phyloP scores from a whole-genome alignment of 1,140 invertebrate genomes.

The Ctenoplectra terminalis region DNA sequence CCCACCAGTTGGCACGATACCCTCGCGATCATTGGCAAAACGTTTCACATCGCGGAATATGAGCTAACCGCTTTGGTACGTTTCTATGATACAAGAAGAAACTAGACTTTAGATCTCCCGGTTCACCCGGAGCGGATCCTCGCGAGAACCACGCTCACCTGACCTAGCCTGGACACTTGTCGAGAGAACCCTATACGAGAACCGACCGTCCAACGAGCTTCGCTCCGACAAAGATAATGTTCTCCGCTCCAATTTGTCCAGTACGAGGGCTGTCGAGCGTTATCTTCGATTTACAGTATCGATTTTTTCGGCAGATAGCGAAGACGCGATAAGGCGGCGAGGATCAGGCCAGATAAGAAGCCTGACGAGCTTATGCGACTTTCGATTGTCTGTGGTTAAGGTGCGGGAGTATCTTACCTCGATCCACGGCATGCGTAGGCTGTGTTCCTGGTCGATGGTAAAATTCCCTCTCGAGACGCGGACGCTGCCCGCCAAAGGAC shows the following conservation, averaged over 20 bases:
- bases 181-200: not conserved
- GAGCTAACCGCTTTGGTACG: no score
- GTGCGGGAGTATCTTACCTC: slow-evolving; percentile 69
- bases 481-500: not conserved
- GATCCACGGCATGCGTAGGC: slow-evolving; percentile 77
- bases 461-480: slow-evolving; percentile 38
- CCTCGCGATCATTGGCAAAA: slow-evolving; percentile 28
- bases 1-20: slow-evolving; percentile 61
- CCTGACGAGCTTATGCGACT: not conserved
- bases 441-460: slow-evolving; percentile 50
- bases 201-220: not conserved
- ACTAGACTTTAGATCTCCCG: no score
- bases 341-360: slow-evolving; percentile 14
- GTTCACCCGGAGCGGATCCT: not conserved
- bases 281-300: slow-evolving; percentile 28
- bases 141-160: not conserved
- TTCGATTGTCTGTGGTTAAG: not conserved
- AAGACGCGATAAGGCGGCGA: not conserved
- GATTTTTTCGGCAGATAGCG: slow-evolving; percentile 37
- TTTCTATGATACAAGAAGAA: not conserved
- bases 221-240: not conserved
- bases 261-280: not conserved
- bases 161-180: not conserved
- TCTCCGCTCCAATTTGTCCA: slow-evolving; percentile 8
- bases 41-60: no score